Percentiles rank a stretch among this genome's conserved stretches.
phyloP scores from a whole-genome alignment of 2,888 invertebrate species.

The Agrotis clavis region DNA sequence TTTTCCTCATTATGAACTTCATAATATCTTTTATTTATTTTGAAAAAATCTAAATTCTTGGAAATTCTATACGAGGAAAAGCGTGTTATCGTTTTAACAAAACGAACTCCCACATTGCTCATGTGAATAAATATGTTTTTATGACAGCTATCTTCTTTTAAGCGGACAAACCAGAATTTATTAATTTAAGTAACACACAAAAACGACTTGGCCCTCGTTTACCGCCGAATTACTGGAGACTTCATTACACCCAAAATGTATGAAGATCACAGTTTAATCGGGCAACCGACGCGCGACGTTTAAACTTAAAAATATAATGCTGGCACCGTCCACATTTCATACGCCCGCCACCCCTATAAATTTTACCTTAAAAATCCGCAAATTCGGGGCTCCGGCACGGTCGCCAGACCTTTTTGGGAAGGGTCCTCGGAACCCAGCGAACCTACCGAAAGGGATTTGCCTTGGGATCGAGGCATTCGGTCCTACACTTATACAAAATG shows the following conservation, averaged over 20 bases:
- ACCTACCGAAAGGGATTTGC: slow-evolving; percentile 88
- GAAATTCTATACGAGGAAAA: not conserved
- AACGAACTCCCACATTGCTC: not conserved
- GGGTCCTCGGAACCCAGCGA: slow-evolving; percentile 78
- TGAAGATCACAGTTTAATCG: slow-evolving; percentile 56
- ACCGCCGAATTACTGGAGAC: slow-evolving; percentile 40
- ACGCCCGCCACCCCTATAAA: slow-evolving; percentile 82
- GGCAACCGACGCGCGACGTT: slow-evolving; percentile 31
- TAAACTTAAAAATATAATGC: slow-evolving; percentile 68
- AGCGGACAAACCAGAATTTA: slow-evolving; percentile 39
- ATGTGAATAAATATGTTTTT: not conserved
- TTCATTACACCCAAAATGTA: slow-evolving; percentile 53
- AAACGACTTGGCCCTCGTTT: slow-evolving; percentile 32
- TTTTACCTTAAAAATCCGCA: slow-evolving; percentile 91
- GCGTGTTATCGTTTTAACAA: not conserved
- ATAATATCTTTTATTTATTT: not conserved
- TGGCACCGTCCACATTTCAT: slow-evolving; percentile 69
- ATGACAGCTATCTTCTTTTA: slow-evolving; percentile 6
- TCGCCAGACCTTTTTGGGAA: slow-evolving; percentile 86
- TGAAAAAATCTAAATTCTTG: not conserved
- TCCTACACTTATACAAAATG: slow-evolving; percentile 91
- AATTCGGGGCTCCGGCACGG: slow-evolving; percentile 89
- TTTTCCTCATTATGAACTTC: slow-evolving; percentile 14
- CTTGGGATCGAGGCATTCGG: slow-evolving; percentile 86
- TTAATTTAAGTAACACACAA: slow-evolving; percentile 54